phyloP scores from a whole-genome alignment of 2,888 invertebrate species.

The Chesias legatella region DNA sequence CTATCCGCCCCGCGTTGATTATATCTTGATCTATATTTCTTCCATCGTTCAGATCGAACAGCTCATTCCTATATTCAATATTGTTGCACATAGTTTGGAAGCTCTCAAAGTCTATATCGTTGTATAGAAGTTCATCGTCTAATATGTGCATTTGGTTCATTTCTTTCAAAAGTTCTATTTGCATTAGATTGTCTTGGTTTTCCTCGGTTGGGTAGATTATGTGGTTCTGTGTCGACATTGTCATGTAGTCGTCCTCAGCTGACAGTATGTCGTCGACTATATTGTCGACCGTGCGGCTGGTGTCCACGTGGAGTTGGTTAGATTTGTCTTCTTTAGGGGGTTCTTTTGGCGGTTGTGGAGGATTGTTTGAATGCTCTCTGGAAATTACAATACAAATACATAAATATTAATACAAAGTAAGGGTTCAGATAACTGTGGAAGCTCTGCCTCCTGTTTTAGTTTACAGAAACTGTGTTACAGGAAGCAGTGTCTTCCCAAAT shows the following conservation, averaged over 20 bases:
- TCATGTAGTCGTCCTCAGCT: slow-evolving; percentile 69
- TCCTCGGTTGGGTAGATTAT: slow-evolving; percentile 44
- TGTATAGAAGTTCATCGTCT: slow-evolving; percentile 67
- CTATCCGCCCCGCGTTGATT: slow-evolving; percentile 11
- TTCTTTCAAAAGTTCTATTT: slow-evolving; percentile 67
- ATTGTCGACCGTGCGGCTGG: slow-evolving; percentile 57
- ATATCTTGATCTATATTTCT: slow-evolving; percentile 60
- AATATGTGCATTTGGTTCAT: slow-evolving; percentile 66
- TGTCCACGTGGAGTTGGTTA: slow-evolving; percentile 27
- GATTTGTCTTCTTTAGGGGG: slow-evolving; percentile 39
- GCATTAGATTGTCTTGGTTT: slow-evolving; percentile 56
- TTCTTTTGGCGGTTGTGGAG: slow-evolving; percentile 26
- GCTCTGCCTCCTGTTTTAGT: too few species aligned
- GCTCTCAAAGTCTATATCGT: slow-evolving; percentile 67
- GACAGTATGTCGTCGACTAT: slow-evolving; percentile 71
- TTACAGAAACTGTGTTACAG: too few species aligned
- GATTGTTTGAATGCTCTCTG: slow-evolving; percentile 48
- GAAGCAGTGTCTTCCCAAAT: too few species aligned
- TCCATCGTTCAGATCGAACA: slow-evolving; percentile 55
- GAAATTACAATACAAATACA: slow-evolving; percentile 4
- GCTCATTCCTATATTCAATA: slow-evolving; percentile 55
- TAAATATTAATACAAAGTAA: too few species aligned
- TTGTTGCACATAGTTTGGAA: slow-evolving; percentile 63
- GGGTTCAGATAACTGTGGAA: too few species aligned
- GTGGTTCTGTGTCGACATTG: slow-evolving; percentile 48